Base-by-base conservation (phyloP, 2,888 invertebrate species). In the Mythimna loreyi region DNA sequence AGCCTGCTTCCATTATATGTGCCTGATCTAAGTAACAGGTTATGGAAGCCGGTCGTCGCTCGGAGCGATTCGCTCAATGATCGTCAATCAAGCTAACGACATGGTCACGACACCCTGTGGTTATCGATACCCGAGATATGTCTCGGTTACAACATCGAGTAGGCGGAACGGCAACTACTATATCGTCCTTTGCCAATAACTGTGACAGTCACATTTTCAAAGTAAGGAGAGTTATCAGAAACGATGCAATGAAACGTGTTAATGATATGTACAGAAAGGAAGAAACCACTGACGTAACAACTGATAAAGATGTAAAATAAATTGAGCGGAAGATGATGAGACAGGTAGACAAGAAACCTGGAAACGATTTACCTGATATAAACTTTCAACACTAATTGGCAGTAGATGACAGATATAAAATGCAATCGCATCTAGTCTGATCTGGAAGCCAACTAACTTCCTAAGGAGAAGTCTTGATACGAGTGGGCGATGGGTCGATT, bases 1-100 rank as follows among this genome's bases (percentile, higher is more conserved):
- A 72, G 57, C 62, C 62, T 68, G 68, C 50, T 74, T 67, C 66
- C 63, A 76, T 69, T 72, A 65, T 49, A 64, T 65, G 60, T 73
- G 55, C 57, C 69, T 68, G 55, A 73, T 67, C 69, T 69, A 58
- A 62, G 67, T 78, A 74, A 74, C 69, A 65, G 77, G 71, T 70
- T 71, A 56, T 64, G 56, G 59, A 52, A 66, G 67, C 61, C 58
- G 79, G 72, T 68, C 72, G 74, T 70, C 45, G 72, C 61, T 78
- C 61, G 66, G 28, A 60, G 69, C 83, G 52, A 72, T 82, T 61
- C 67, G 60, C 58, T 69, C 71, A 66, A 78, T 71, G 75, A 75
- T 67, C 59, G 69, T 69, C 82, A 71, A 77, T 82, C 82, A 73
- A 72, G 23, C 50, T 81, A 77, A 82, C 74, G 75, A 78, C 75